Base-by-base conservation (phyloP, 2,113 vertebrate species). In the Nibea coibor region DNA sequence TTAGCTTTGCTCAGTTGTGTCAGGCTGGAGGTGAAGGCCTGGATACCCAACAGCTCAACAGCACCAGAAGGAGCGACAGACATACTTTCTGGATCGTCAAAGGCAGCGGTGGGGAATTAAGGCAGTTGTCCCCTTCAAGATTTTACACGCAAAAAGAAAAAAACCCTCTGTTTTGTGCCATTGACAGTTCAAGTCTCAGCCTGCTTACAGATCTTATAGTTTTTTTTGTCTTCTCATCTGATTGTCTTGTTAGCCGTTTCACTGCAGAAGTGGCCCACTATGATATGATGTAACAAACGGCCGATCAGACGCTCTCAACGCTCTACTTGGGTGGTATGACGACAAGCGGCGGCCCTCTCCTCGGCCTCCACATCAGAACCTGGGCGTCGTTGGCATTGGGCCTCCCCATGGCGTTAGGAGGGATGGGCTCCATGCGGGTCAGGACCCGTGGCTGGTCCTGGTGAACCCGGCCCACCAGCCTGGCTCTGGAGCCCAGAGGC, bases 321-420 rank as follows among this genome's bases (percentile, higher is more conserved):
- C 76, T 89, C 93, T 99, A 98, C 88, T 99, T 99, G 51, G 98
- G 95, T 42, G 98, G 98, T 87, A 99, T 99, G 58, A 99, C 98
- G 0, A 99, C 96, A 47, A 98, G 94, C 0, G 97, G 96, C 15
- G 95, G 94, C 10, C 98, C 98, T 88, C 97, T 94, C 90, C 96
- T 97, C 35, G 98, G 98, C 82, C 97, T 96, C 98, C 98, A 99
- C 98, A 99, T 99, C 90, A 99, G 95, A 84, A 97, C 98, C 91
- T 99, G 98, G 92, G 97, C 98, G 20, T 99, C 98, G 0, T 99
- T 99, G 92, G 98, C 98, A 0, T 99, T 99, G 82, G 98, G 98
- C 83, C 97, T 97, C 90, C 96, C 96, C 92, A 98, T 96, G 88
- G 97, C 97, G 0, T 99, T 99, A 3, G 94, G 94, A 10, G 97